These are phyloP conservation scores for Spheniscus mendiculus DNA, from an alignment of 2,113 vertebrate genomes.

Conservation along the genomic window DNA sequence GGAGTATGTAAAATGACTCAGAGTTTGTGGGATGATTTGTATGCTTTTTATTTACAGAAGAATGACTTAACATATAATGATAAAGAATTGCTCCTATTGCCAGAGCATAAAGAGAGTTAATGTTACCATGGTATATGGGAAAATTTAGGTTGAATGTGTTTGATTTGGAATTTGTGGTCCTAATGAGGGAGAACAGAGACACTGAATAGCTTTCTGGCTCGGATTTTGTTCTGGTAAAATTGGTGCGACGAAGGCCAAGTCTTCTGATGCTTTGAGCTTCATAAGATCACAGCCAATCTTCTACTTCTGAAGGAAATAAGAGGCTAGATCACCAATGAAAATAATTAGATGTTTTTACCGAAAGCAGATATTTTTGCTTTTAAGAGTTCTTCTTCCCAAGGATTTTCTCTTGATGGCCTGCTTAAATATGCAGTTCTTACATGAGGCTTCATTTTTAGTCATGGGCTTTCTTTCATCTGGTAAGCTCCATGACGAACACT, in stretches of 20 bases:
- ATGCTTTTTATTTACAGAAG: background rate
- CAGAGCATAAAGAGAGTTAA: background rate
- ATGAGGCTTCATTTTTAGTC: background rate
- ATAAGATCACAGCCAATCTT: background rate
- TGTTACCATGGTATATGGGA: background rate
- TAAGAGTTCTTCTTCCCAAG: background rate
- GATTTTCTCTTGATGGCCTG: background rate
- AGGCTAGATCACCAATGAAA: background rate
- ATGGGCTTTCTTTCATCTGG: background rate
- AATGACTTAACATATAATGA: background rate
- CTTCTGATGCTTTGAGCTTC: background rate
- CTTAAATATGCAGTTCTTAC: background rate
- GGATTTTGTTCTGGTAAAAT: background rate
- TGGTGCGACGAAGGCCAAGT: background rate
- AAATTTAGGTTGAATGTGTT: background rate
- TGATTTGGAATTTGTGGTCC: background rate
- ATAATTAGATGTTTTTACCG: background rate
- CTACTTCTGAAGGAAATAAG: background rate
- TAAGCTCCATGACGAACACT: fast-evolving
- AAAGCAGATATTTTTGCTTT: background rate
- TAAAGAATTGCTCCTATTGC: background rate
- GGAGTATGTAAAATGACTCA: background rate
- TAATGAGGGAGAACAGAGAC: background rate
- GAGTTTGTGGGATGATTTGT: background rate
- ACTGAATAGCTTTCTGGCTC: background rate